A percentile compares a stretch with the other conserved stretches of the same genome.
These are phyloP conservation scores for Lepidocolaptes lacrymiger DNA, from an alignment of 2,797 vertebrate genomes.

Conservation along the genomic window DNA sequence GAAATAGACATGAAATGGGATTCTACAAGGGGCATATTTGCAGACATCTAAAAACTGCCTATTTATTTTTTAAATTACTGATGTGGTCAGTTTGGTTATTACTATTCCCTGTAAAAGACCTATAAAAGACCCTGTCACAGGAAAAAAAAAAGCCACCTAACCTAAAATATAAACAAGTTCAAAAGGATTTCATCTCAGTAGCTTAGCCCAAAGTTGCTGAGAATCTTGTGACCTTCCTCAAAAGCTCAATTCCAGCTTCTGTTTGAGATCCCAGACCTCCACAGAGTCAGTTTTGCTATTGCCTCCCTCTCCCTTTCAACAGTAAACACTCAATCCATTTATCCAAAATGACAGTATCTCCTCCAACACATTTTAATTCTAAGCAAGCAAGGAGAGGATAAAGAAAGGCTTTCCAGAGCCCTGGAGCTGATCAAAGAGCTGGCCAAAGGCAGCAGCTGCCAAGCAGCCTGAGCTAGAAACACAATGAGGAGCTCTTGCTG, in stretches of 20 bases:
- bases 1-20: neutral
- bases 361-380: neutral
- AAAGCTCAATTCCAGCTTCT: neutral
- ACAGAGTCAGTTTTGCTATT: neutral
- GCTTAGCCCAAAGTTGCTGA: neutral
- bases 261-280: neutral
- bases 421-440: constrained; percentile 12
- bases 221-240: neutral
- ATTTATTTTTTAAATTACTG: neutral
- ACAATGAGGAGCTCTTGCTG: neutral
- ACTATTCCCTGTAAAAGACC: too few relatives aligned
- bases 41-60: neutral
- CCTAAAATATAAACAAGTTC: neutral
- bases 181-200: neutral
- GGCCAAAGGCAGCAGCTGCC: constrained; percentile 8
- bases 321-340: neutral
- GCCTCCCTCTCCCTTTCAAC: neutral
- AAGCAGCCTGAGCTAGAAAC: neutral
- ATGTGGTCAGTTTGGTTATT: neutral
- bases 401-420: neutral
- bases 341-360: neutral
- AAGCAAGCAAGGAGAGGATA: neutral
- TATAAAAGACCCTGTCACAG: neutral
- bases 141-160: neutral
- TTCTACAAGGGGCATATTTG: neutral